phyloP scores from a whole-genome alignment of 2,797 vertebrate genomes.

The Uromys caudimaculatus region DNA sequence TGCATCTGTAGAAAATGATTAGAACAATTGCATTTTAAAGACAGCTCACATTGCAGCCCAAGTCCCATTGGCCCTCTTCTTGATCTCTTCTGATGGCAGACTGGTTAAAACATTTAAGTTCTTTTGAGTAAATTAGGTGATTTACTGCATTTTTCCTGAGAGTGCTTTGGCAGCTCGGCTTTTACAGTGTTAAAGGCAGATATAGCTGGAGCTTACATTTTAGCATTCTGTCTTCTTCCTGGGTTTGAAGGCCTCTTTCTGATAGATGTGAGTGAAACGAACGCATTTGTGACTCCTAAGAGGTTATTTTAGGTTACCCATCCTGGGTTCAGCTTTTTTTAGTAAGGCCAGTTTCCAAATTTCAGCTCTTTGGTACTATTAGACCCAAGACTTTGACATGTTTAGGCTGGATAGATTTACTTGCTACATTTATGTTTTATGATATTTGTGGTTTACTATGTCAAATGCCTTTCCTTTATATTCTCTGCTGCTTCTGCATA shows the following conservation, averaged over 20 bases:
- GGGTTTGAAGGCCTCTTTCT: slow-evolving; percentile 23
- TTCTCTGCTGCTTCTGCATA: slow-evolving; percentile 32
- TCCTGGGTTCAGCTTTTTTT: slow-evolving; percentile 37
- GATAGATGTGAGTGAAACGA: not conserved
- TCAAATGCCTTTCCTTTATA: slow-evolving; percentile 40
- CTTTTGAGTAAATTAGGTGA: slow-evolving; percentile 90
- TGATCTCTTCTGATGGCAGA: slow-evolving; percentile 91
- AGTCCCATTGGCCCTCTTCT: slow-evolving; percentile 92
- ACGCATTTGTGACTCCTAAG: slow-evolving; percentile 27
- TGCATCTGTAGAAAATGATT: slow-evolving; percentile 97
- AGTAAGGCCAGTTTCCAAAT: not conserved
- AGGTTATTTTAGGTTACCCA: slow-evolving; percentile 47
- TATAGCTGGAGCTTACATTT: slow-evolving; percentile 60
- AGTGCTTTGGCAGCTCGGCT: slow-evolving; percentile 82
- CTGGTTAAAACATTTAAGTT: slow-evolving; percentile 91
- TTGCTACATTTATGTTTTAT: slow-evolving; percentile 29
- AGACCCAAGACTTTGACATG: not conserved
- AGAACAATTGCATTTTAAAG: slow-evolving; percentile 99
- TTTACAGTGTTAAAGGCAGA: slow-evolving; percentile 72
- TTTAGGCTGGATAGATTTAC: slow-evolving; percentile 2
- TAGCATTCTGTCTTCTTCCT: not conserved
- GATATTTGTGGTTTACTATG: not conserved
- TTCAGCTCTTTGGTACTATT: slow-evolving; percentile 38
- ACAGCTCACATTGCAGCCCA: slow-evolving; percentile 90
- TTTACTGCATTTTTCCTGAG: slow-evolving; percentile 87